A percentile compares a stretch with the other conserved stretches of the same genome.
These are phyloP conservation scores for Acanthornis magna DNA, from an alignment of 2,797 vertebrate genomes.

Conservation along the genomic window DNA sequence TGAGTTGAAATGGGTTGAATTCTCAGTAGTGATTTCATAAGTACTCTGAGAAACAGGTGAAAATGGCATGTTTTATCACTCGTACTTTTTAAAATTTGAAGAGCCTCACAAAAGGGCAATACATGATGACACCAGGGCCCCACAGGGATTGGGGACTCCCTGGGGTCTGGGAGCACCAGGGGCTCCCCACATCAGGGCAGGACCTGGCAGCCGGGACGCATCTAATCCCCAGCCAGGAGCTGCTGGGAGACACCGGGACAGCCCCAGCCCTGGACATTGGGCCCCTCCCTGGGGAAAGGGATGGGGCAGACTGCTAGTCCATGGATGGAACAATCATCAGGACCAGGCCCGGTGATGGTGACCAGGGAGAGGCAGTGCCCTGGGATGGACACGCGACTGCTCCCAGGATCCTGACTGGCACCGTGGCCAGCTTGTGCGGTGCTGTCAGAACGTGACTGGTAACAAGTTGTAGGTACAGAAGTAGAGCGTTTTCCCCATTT, in stretches of 20 bases:
- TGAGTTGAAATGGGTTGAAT: neutral
- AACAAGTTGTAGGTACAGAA: neutral
- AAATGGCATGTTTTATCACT: neutral
- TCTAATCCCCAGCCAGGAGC: neutral
- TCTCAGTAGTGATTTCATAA: neutral
- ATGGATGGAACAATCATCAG: neutral
- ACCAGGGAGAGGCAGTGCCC: neutral
- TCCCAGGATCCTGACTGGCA: neutral
- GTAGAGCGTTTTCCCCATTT: neutral
- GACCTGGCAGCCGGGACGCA: neutral
- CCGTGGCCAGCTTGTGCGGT: accelerated
- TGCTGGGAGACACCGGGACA: neutral
- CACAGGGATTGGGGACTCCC: accelerated
- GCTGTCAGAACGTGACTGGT: neutral
- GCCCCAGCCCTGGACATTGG: accelerated
- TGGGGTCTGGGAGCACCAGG: accelerated
- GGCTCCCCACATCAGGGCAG: neutral
- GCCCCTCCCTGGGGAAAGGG: neutral
- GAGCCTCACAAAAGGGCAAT: neutral
- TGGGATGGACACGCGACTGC: accelerated
- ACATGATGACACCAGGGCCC: neutral
- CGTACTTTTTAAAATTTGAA: neutral
- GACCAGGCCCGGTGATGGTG: neutral
- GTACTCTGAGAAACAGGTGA: neutral
- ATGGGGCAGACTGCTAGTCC: accelerated